Base-by-base conservation (phyloP, 2,113 vertebrate genomes). In the Ictalurus furcatus region DNA sequence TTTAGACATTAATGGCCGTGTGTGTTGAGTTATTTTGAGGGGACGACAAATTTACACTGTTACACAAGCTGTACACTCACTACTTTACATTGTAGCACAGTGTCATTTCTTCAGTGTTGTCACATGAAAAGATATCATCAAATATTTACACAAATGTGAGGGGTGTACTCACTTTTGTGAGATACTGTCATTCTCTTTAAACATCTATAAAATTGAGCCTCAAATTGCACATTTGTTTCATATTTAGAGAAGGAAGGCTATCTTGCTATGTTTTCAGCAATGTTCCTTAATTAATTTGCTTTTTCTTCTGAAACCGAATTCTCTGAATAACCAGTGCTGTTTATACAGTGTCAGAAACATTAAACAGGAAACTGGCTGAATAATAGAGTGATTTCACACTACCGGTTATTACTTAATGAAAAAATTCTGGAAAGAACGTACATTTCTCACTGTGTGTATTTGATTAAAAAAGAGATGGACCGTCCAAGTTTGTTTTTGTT, bases 331-430 rank as follows among this genome's bases (percentile, higher is more conserved):
- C 59, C 85, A 76, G 25, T 11, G 63, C 54, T 84, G 90, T 90
- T 90, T 89, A 65, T 80, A 74, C 79, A 87, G 84, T 73, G 59
- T 90, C 85, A 89, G 85, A 87, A 69, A 71, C 61, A 84, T 90
- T 83, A 89, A 76, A 58, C 61, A 86, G 63, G 85, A 90, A 89
- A 89, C 76, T 73, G 85, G 59, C 58, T 69, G 54, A 84, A 54
- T 76, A 89, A 87, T 67, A 58, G 40, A 69, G 73, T 86, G 80
- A 87, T 89, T 89, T 89, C 52, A 79, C 83, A 89, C 85, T 67
- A 71, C 40, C 59, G 88, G 59, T 37, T 85, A 85, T 86, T 19
- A 56, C 80, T 67, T 85, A 73, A 87, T 87, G 76, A 89, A 90
- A 82, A 80, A 88, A 63, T 54, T 69, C 56, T 84, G 54, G 67